Percentiles rank a stretch among this genome's conserved stretches.
These are phyloP conservation scores for Bubo scandiacus DNA, from an alignment of 2,113 vertebrate genomes.

Conservation along the genomic window DNA sequence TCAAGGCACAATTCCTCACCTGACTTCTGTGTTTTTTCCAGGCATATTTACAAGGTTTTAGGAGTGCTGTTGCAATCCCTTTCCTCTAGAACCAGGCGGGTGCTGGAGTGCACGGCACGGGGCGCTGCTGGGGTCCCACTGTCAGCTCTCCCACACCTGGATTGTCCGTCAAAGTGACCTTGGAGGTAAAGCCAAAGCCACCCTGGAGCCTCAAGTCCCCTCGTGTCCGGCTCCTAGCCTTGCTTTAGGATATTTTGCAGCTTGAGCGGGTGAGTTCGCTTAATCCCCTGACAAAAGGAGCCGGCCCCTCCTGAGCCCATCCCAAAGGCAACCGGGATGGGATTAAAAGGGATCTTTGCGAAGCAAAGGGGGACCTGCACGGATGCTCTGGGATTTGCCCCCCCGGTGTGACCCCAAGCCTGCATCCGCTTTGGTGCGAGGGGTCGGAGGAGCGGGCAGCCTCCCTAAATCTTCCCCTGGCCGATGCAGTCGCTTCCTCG, in stretches of 20 bases:
- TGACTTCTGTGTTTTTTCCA: background rate
- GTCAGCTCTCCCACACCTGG: fast-evolving
- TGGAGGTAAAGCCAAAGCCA: background rate
- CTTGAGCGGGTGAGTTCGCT: background rate
- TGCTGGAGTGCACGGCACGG: fast-evolving
- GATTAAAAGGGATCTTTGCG: conserved; percentile 29
- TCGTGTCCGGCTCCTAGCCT: fast-evolving
- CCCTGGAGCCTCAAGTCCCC: background rate
- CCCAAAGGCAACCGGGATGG: conserved; percentile 29
- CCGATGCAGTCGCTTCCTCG: background rate
- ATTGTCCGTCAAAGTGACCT: background rate
- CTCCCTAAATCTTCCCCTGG: background rate
- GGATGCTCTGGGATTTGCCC: background rate
- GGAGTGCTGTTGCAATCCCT: background rate
- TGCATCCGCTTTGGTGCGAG: background rate
- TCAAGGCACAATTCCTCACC: background rate
- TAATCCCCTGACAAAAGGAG: conserved; percentile 68
- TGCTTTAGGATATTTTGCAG: background rate
- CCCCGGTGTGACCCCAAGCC: background rate
- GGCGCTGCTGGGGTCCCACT: background rate
- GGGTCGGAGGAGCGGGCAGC: background rate
- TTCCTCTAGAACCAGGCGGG: background rate
- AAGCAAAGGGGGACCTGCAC: background rate
- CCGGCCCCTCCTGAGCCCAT: conserved; percentile 15
- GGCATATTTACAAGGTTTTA: background rate